phyloP scores from a whole-genome alignment of 2,113 vertebrate species.

The Rhombomys opimus region DNA sequence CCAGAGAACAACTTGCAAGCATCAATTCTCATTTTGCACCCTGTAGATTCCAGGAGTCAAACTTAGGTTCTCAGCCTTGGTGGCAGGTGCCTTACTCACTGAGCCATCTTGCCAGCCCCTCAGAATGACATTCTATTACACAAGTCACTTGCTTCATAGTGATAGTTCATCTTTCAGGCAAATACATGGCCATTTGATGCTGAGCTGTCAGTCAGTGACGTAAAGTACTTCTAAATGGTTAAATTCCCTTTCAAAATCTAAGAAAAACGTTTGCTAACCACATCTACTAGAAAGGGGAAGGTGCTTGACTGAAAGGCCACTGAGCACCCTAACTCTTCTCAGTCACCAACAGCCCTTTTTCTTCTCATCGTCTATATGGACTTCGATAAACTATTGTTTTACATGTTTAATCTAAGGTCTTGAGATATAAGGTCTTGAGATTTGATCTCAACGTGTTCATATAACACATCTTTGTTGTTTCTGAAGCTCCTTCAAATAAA shows the following conservation, averaged over 20 bases:
- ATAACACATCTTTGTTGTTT: constrained; percentile 58
- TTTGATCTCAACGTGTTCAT: constrained; percentile 51
- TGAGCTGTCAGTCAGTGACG: constrained; percentile 52
- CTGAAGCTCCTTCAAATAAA: constrained; percentile 67
- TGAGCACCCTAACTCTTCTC: neutral
- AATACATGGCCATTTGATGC: constrained; percentile 68
- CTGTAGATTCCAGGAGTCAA: too few species aligned
- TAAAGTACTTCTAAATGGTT: constrained; percentile 43
- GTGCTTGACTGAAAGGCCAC: constrained; percentile 28
- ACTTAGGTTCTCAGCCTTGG: too few species aligned
- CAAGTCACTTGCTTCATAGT: constrained; percentile 57
- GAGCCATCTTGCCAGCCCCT: neutral
- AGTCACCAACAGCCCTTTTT: neutral
- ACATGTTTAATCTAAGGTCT: constrained; percentile 59
- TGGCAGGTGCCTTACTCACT: too few species aligned
- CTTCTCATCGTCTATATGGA: neutral
- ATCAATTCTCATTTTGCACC: too few species aligned
- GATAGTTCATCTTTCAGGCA: constrained; percentile 55
- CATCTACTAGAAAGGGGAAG: constrained; percentile 27
- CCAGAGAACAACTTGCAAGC: too few species aligned
- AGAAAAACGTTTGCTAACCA: constrained; percentile 40
- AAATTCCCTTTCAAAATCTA: constrained; percentile 66
- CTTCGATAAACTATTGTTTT: constrained; percentile 32
- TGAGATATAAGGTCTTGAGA: neutral
- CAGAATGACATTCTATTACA: constrained; percentile 60